These are phyloP conservation scores for Arvicanthis niloticus DNA, from an alignment of 2,113 vertebrate genomes.

Conservation along the genomic window DNA sequence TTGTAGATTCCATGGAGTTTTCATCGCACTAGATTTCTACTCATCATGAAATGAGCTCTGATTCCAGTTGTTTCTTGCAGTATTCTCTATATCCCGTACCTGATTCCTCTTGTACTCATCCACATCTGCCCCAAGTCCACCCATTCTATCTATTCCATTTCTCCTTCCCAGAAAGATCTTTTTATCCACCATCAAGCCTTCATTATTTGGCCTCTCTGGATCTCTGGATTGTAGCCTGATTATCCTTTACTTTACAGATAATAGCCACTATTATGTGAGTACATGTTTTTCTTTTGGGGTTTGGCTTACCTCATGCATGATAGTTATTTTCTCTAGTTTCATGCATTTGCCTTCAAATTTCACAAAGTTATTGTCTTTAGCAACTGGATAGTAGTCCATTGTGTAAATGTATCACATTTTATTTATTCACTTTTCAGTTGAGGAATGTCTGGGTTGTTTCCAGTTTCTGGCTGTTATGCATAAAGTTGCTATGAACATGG, in stretches of 20 bases:
- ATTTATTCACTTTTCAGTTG: neutral
- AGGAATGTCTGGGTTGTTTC: neutral
- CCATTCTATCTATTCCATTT: neutral
- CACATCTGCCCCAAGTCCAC: neutral
- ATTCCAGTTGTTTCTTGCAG: neutral
- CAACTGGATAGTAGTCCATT: neutral
- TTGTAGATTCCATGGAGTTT: neutral
- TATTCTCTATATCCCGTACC: neutral
- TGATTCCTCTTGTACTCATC: neutral
- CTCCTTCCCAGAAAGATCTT: no score
- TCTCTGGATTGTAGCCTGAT: no score
- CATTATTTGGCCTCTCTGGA: no score
- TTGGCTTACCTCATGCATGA: no score
- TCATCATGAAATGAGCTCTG: neutral
- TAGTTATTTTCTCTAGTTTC: no score
- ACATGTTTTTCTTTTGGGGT: no score
- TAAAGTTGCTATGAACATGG: no score
- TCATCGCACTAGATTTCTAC: neutral
- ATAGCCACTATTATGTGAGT: no score
- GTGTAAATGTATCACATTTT: neutral
- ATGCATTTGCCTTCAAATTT: neutral
- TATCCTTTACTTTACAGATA: no score
- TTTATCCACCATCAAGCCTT: no score
- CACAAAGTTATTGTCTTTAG: neutral
- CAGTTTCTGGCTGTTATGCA: neutral